Evolutionary conservation across 2,888 invertebrate genomes (phyloP), one percentile per base, ranked within the genome.

Genomic region (Sinodicranocentrus sp.): DNA sequence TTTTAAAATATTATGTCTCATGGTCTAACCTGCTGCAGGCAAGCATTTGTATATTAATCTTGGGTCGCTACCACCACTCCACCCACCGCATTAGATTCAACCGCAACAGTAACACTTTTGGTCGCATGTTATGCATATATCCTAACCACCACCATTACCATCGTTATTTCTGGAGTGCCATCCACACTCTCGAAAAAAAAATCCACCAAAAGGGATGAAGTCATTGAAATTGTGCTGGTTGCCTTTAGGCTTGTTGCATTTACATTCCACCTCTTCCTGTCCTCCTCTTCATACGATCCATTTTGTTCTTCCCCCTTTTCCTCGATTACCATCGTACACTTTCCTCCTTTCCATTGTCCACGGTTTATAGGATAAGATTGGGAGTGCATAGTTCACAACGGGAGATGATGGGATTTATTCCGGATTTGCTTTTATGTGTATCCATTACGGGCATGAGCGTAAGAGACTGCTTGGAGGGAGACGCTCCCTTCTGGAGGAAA

Each of bases 371-470:
- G 17, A 39, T 39, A 13, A 39, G 39, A 39, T 39, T n/a, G 48
- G 48, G 48, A 48, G n/a, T n/a, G 2, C n/a, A 23, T 3, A 67
- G 65, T 25, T 48, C 54, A 23, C 25, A 52, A 48, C 48, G 5
- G 26, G 26, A 26, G 59, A 59, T 26, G 59, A 73, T 44, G 43
- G 73, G 73, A 73, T 75, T 65, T 63, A 65, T 75, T 17, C 48
- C 54, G 65, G 76, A 76, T 76, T 76, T 76, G 33, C 65, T 65
- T 73, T 61, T 44, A 28, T 61, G 28, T 21, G 23, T 48, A n/a
- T n/a, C 5, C 2, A 10, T 10, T 2, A n/a, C 15, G 48, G 2
- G 15, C 48, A 48, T 10, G 39, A 65, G 19, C 0, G 5, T 1
- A 44, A 19, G 67, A 44, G 23, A 13, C 23, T n/a, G n/a, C n/a